A percentile compares a stretch with the other conserved stretches of the same genome.
phyloP scores from a whole-genome alignment of 2,797 vertebrate species.

The Phaenicophaeus curvirostris region DNA sequence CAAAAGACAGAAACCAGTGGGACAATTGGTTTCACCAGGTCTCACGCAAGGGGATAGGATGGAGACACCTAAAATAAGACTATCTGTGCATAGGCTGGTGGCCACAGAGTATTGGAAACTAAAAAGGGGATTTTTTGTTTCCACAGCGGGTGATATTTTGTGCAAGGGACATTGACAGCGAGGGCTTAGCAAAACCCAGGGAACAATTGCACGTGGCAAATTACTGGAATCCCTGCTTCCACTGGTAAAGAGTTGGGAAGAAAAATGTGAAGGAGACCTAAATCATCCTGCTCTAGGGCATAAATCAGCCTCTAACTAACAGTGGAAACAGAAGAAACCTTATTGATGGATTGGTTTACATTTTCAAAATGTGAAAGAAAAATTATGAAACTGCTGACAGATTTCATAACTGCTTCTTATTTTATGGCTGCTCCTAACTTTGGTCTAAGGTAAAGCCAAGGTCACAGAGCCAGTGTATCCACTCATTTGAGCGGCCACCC shows the following conservation, averaged over 20 bases:
- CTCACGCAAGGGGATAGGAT: background rate
- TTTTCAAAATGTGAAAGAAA: background rate
- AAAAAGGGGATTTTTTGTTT: background rate
- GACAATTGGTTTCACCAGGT: background rate
- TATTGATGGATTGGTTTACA: background rate
- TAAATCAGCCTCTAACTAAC: background rate
- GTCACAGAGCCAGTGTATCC: background rate
- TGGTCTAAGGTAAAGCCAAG: background rate
- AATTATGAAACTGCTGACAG: background rate
- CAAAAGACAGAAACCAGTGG: background rate
- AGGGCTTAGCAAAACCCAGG: background rate
- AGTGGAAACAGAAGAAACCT: background rate
- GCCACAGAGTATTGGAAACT: background rate
- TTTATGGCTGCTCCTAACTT: background rate
- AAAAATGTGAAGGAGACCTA: background rate
- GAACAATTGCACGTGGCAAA: too few species aligned
- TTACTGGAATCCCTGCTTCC: background rate
- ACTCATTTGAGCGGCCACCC: background rate
- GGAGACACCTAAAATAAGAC: background rate
- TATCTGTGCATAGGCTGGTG: background rate
- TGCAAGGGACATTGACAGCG: background rate
- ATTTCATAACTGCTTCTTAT: background rate
- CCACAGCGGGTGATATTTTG: background rate
- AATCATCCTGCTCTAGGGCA: background rate
- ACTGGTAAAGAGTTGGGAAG: background rate